Conservation (phyloP, 2,113 vertebrate genomes). For the Nibea coibor region DNA sequence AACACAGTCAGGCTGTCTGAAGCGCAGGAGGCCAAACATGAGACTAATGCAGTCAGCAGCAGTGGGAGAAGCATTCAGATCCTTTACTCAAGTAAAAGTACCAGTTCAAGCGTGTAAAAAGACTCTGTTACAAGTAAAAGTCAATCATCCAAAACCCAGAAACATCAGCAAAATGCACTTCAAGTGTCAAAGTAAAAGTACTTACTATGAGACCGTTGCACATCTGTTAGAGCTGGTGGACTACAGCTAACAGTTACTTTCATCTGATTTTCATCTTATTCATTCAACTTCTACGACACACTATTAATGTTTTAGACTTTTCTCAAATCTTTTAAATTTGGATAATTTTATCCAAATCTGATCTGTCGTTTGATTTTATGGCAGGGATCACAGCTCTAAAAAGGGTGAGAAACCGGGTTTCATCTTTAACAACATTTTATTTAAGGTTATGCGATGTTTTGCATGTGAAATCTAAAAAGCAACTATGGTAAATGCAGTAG, state of each 20-base stretch:
- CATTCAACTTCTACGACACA: too few species aligned
- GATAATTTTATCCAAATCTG: too few species aligned
- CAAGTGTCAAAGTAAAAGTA: background rate
- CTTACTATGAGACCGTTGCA: too few species aligned
- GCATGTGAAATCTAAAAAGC: background rate
- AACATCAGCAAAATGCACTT: too few species aligned
- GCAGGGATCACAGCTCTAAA: too few species aligned
- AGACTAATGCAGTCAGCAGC: background rate
- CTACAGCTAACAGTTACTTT: background rate
- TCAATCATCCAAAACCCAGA: background rate
- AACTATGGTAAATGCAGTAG: background rate
- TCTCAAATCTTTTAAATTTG: too few species aligned
- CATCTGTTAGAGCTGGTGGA: too few species aligned
- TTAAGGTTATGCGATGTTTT: background rate
- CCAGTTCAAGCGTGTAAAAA: background rate
- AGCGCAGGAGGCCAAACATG: background rate
- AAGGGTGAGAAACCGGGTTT: too few species aligned
- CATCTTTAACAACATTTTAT: too few species aligned
- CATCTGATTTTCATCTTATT: too few species aligned
- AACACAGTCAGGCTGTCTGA: conserved; percentile 11
- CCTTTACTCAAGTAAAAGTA: background rate
- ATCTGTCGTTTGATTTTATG: too few species aligned
- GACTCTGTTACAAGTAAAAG: background rate
- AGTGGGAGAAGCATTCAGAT: background rate
- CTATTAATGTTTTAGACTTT: too few species aligned